Evolutionary conservation across 35 echinoderm and acorn worm species (phyloP).

Genomic region (Hemicentrotus pulcherrimus): DNA sequence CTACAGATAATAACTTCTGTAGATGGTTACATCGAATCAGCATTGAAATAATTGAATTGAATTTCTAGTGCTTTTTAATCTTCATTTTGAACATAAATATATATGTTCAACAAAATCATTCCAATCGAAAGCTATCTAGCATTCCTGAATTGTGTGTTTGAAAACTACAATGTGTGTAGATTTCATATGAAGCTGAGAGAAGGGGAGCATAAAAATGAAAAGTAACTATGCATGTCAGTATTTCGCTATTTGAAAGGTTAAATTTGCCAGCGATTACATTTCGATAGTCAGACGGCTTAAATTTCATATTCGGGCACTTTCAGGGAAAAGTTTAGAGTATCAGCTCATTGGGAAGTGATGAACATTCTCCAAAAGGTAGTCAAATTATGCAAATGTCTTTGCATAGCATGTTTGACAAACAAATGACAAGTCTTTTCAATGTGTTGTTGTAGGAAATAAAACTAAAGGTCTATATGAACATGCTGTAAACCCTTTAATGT

Average conservation of each 20-base stretch:
- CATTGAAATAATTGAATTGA: neutral
- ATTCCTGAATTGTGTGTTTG: neutral
- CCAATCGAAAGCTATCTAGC: neutral
- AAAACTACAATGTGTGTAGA: constrained; percentile 3
- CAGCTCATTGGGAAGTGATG: no score
- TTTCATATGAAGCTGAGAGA: neutral
- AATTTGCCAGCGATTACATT: neutral
- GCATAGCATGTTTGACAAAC: no score
- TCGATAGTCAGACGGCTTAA: neutral
- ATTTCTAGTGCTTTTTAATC: neutral
- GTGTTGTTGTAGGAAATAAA: no score
- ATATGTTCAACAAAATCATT: neutral
- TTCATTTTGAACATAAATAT: no score
- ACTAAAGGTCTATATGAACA: neutral
- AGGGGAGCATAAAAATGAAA: neutral
- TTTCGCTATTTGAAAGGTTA: neutral
- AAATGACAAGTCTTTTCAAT: no score
- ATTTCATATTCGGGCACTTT: neutral
- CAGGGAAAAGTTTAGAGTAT: no score
- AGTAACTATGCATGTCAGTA: neutral
- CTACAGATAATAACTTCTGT: no score
- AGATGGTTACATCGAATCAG: no score
- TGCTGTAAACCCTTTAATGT: neutral
- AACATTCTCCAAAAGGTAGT: no score
- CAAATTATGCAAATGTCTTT: no score